Conservation (phyloP, 2,797 vertebrate species). For the Periparus ater region DNA sequence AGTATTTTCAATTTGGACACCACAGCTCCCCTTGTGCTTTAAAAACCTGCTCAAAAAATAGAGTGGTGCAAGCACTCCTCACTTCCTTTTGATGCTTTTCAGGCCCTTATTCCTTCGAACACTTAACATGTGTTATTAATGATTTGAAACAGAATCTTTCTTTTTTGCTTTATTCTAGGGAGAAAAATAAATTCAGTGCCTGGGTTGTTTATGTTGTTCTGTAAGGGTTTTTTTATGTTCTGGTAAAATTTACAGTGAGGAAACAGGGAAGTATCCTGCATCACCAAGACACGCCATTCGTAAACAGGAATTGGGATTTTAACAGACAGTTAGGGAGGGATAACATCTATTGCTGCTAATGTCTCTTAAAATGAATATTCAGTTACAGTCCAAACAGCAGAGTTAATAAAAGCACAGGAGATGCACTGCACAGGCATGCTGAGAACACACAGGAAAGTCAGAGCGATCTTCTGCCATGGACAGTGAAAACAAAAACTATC, state of each 20-base stretch:
- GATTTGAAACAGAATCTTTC: background rate
- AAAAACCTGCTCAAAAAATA: background rate
- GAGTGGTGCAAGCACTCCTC: background rate
- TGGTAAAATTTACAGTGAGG: background rate
- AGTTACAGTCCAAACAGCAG: background rate
- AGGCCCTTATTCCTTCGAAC: background rate
- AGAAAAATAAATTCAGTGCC: background rate
- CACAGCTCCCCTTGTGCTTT: background rate
- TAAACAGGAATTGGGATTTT: background rate
- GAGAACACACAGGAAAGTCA: background rate
- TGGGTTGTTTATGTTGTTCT: background rate
- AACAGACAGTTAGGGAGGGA: background rate
- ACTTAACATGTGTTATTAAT: background rate
- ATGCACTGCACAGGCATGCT: background rate
- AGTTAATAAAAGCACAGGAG: background rate
- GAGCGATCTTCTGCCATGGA: background rate
- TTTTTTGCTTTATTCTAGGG: background rate
- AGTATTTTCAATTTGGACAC: background rate
- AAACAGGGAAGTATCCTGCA: background rate
- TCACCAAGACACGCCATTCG: background rate
- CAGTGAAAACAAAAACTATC: background rate
- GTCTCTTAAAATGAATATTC: background rate
- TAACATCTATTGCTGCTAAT: background rate
- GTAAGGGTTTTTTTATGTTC: rapidly evolving
- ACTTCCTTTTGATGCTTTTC: background rate